Evolutionary conservation across 2,113 vertebrate species (phyloP).

Genomic region (Macheiramphus alcinus): DNA sequence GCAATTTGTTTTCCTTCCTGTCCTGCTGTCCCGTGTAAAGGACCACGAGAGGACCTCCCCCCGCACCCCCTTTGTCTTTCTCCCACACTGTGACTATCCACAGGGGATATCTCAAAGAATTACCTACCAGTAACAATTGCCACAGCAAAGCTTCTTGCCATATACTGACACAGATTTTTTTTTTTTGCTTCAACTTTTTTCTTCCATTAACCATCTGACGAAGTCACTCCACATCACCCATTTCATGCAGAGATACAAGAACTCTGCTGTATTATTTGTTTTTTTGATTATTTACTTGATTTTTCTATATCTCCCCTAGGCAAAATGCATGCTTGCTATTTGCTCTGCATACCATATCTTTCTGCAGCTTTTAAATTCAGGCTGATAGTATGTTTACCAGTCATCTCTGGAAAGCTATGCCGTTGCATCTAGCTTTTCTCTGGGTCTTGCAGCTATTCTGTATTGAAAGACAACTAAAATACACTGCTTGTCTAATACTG

Average conservation of each 20-base stretch:
- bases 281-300: neutral
- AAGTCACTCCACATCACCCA: neutral
- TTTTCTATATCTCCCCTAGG: neutral
- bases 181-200: neutral
- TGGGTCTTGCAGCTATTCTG: neutral
- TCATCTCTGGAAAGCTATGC: neutral
- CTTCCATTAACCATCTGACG: neutral
- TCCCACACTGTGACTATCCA: neutral
- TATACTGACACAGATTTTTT: neutral
- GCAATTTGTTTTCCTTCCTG: slow-evolving; percentile 22
- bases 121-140: neutral
- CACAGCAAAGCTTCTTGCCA: neutral
- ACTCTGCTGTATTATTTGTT: neutral
- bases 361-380: neutral
- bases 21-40: neutral
- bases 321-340: neutral
- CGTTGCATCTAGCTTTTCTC: neutral
- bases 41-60: neutral
- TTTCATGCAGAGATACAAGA: neutral
- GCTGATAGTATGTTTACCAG: neutral
- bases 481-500: neutral
- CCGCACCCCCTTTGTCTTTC: neutral
- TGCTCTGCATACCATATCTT: neutral
- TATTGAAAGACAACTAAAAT: neutral
- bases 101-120: neutral